A percentile compares a stretch with the other conserved stretches of the same genome.
Evolutionary conservation across 2,113 vertebrate genomes (phyloP).

Genomic region (Arenaria interpres): DNA sequence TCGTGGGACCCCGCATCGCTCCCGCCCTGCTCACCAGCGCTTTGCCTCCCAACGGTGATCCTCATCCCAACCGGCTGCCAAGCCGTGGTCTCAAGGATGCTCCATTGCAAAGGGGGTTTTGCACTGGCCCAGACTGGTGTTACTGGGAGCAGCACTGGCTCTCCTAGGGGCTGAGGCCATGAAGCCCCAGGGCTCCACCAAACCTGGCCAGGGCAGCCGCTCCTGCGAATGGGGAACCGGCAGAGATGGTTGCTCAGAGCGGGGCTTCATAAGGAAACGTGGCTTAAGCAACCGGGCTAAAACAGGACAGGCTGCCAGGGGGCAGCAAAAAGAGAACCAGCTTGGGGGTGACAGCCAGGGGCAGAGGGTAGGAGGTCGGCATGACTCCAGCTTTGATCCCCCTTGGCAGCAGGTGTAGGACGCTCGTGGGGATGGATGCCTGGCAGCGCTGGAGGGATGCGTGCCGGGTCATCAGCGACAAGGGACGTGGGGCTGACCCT

Average conservation of each 20-base stretch:
- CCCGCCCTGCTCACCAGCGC: not conserved
- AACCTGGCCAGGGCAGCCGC: fast-evolving
- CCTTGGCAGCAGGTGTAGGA: not conserved
- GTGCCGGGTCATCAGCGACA: not conserved
- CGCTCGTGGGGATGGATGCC: fast-evolving
- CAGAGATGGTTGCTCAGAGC: not conserved
- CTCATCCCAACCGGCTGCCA: not conserved
- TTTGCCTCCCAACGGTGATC: not conserved
- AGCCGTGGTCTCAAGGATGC: not conserved
- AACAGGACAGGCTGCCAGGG: not conserved
- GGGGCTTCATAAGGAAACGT: not conserved
- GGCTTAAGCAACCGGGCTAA: not conserved
- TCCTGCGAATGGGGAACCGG: not conserved
- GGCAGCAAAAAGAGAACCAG: not conserved
- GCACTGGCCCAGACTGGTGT: not conserved
- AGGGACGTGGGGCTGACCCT: not conserved
- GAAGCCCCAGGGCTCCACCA: not conserved
- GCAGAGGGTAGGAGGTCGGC: not conserved
- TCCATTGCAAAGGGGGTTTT: not conserved
- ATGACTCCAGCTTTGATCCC: not conserved
- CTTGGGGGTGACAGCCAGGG: not conserved
- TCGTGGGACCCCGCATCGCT: fast-evolving
- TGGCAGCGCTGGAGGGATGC: not conserved
- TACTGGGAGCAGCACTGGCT: not conserved
- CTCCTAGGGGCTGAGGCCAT: not conserved